Conservation (phyloP, 1,140 invertebrate species). For the Marisa cornuarietis region DNA sequence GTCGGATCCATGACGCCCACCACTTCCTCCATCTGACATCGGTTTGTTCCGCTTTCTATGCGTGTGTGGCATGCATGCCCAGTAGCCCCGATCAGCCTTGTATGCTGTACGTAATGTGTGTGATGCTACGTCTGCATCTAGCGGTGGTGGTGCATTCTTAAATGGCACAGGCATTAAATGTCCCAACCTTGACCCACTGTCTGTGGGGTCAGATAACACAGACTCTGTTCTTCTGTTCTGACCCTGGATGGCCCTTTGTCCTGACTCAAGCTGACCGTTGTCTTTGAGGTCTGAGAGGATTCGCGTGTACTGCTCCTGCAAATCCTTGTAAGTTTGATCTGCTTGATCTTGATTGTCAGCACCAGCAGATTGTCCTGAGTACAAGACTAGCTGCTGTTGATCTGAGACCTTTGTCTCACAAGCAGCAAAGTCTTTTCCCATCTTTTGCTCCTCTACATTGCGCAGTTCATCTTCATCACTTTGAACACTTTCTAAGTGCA, state of each 20-base stretch:
- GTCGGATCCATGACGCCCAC: conserved; percentile 42
- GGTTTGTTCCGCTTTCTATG: not conserved
- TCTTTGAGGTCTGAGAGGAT: conserved; percentile 20
- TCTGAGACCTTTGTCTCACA: too few relatives aligned
- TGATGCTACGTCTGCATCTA: conserved; percentile 44
- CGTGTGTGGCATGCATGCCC: conserved; percentile 27
- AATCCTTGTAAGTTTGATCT: conserved; percentile 22
- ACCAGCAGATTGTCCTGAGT: too few relatives aligned
- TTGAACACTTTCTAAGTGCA: conserved; percentile 39
- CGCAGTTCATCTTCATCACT: conserved; percentile 14
- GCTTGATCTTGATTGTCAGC: not conserved
- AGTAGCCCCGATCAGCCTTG: conserved; percentile 43
- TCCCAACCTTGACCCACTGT: not conserved
- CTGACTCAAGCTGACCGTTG: not conserved
- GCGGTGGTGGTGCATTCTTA: conserved; percentile 39
- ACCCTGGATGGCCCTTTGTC: not conserved
- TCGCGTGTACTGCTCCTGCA: conserved; percentile 22
- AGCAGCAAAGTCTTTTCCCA: conserved; percentile 18
- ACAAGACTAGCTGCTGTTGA: too few relatives aligned
- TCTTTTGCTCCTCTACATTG: conserved; percentile 41
- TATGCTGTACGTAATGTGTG: conserved; percentile 45
- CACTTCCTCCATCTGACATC: conserved; percentile 8
- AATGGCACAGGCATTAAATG: not conserved
- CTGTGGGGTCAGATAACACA: not conserved
- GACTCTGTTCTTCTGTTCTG: not conserved